Percentiles rank a stretch among this genome's conserved stretches.
Evolutionary conservation across 2,797 vertebrate genomes (phyloP).

Genomic region (Gobio occitaniae): DNA sequence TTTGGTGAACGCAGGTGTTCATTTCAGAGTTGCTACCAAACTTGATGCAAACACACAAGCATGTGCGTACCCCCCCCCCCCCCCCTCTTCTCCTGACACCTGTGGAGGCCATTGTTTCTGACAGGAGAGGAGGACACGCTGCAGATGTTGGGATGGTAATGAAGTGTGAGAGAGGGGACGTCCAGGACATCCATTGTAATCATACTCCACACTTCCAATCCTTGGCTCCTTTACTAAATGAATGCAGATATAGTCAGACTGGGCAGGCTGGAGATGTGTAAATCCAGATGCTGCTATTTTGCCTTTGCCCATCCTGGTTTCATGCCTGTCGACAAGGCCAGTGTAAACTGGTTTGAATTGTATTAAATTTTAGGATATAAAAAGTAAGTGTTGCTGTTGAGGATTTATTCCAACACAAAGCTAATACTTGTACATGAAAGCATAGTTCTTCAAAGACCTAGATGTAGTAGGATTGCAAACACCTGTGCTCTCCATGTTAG

Average conservation of each 20-base stretch:
- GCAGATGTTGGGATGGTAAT: conserved; percentile 68
- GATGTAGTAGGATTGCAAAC: conserved; percentile 8
- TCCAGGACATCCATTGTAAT: conserved; percentile 37
- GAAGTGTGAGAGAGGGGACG: conserved; percentile 45
- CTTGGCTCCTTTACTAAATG: conserved; percentile 16
- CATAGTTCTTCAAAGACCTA: conserved; percentile 16
- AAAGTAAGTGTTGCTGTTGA: not conserved
- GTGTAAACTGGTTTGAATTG: not conserved
- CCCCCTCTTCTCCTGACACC: conserved; percentile 60
- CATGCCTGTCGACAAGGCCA: not conserved
- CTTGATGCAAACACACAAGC: conserved; percentile 26
- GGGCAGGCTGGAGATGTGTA: conserved; percentile 5
- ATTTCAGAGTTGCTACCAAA: conserved; percentile 45
- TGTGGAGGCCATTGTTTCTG: conserved; percentile 66
- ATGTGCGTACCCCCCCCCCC: not conserved
- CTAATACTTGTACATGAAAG: not conserved
- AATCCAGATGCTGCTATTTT: conserved; percentile 31
- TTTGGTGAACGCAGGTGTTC: conserved; percentile 43
- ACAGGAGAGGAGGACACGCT: conserved; percentile 60
- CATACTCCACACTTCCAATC: not conserved
- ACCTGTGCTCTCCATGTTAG: conserved; percentile 9
- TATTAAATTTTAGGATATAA: not conserved
- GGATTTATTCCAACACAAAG: not conserved
- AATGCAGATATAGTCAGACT: conserved; percentile 35
- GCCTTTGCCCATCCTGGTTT: conserved; percentile 5